Evolutionary conservation across 2,888 invertebrate genomes (phyloP), one percentile per base, ranked within the genome.

Genomic region (Branchinecta sandiegonensis): DNA sequence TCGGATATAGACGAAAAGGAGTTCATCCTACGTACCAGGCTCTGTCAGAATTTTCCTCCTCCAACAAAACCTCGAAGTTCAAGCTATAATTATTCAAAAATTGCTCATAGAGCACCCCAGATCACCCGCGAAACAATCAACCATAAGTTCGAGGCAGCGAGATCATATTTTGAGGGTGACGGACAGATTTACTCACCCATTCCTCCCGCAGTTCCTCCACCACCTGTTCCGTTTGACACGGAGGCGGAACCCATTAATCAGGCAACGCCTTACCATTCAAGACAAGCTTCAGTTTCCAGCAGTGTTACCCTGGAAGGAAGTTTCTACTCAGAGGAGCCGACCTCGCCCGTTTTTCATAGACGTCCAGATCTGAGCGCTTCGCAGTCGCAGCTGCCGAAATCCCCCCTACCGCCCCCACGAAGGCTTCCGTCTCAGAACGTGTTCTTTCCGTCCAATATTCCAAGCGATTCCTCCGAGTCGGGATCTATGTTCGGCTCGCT

Each of bases 241-340:
- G 66, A 46, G 12, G 67, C 8, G 12, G 68, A 68, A 65, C 11
- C n/a, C 13, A n/a, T 47, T 46, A 23, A 14, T 50, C 50, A 47
- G 17, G 48, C 47, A 68, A 66, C 64, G 68, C 13, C 47, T 17
- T 12, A 65, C 56, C 14, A 65, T 65, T 48, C 65, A 66, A 47
- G 69, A 69, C 50, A 69, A 66, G 13, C 48, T 50, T 14, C 48
- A n/a, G 50, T 48, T n/a, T 13, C 50, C 14, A 13, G 67, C 23
- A 56, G n/a, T 23, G 3, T 23, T 23, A 56, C 63, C n/a, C 23
- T 56, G 23, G 63, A 10, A 56, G 63, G 12, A 17, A 56, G 63
- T 23, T 56, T 56, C 23, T 10, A 56, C 63, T 56, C 63, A 17
- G 63, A 56, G n/a, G 63, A 23, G 63, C n/a, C 14, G 23, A 56